A percentile compares a stretch with the other conserved stretches of the same genome.
Conservation (phyloP, 2,888 invertebrate genomes). For the Netelia melanura region DNA sequence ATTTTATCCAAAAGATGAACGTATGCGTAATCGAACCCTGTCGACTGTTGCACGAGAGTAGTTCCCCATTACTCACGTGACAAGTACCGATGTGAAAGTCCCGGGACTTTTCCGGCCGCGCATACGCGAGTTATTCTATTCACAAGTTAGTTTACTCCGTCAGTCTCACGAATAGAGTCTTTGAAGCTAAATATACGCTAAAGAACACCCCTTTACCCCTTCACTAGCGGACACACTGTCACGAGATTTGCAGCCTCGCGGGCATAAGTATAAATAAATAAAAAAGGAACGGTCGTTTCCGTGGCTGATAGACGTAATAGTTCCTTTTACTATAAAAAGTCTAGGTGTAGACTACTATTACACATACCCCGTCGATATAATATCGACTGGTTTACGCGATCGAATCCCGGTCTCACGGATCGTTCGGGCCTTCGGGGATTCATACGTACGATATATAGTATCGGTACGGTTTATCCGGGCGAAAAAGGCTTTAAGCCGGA, state of each 20-base stretch:
- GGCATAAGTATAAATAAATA: slow-evolving; percentile 24
- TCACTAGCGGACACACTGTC: slow-evolving; percentile 21
- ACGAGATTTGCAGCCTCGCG: slow-evolving; percentile 48
- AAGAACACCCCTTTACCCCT: background rate
- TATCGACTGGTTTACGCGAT: slow-evolving; percentile 65
- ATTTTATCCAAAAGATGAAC: no score
- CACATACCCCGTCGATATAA: slow-evolving; percentile 45
- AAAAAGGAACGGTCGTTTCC: slow-evolving; percentile 43
- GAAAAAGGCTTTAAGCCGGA: slow-evolving; percentile 74
- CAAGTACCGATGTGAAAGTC: slow-evolving; percentile 60
- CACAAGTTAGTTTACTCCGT: background rate
- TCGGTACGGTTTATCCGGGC: slow-evolving; percentile 64
- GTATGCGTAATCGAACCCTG: no score
- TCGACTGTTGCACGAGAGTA: background rate
- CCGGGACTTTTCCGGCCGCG: slow-evolving; percentile 21
- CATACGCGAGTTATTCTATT: background rate
- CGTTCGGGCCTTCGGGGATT: slow-evolving; percentile 45
- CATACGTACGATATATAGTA: background rate
- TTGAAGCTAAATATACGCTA: background rate
- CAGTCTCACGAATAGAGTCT: background rate
- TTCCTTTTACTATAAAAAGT: slow-evolving; percentile 14
- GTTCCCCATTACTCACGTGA: slow-evolving; percentile 31
- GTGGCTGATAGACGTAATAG: slow-evolving; percentile 54
- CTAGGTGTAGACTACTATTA: slow-evolving; percentile 16
- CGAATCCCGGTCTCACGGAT: slow-evolving; percentile 62